Evolutionary conservation across 1,140 invertebrate species (phyloP).

Genomic region (Goniozus legneri): DNA sequence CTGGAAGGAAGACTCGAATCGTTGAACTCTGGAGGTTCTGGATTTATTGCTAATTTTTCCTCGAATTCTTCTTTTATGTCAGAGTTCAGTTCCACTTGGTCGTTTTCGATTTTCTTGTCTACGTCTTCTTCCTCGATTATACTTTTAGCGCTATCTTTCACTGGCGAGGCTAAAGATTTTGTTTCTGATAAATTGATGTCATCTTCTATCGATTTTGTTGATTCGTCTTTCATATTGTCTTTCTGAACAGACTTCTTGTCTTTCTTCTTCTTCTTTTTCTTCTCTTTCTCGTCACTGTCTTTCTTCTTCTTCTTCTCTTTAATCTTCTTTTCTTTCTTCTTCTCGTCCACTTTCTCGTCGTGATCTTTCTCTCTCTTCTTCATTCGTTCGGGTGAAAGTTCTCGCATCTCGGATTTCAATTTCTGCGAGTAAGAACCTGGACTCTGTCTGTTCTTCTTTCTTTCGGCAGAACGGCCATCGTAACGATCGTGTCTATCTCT

Average conservation of each 20-base stretch:
- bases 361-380: slow-evolving; percentile 52
- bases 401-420: slow-evolving; percentile 34
- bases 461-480: slow-evolving; percentile 39
- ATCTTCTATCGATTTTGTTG: slow-evolving; percentile 18
- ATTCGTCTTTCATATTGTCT: slow-evolving; percentile 48
- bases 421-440: slow-evolving; percentile 38
- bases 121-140: slow-evolving; percentile 19
- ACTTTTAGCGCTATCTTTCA: slow-evolving; percentile 7
- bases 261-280: slow-evolving; percentile 54
- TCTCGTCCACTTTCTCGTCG: slow-evolving; percentile 43
- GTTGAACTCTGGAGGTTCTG: slow-evolving; percentile 42
- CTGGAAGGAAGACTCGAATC: slow-evolving; percentile 16
- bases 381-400: slow-evolving; percentile 42
- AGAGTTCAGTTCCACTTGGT: slow-evolving; percentile 20
- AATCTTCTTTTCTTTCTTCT: slow-evolving; percentile 55
- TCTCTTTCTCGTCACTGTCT: slow-evolving; percentile 52
- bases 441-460: slow-evolving; percentile 40
- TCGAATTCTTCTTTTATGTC: slow-evolving; percentile 38
- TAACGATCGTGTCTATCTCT: slow-evolving; percentile 46
- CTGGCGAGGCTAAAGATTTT: slow-evolving; percentile 12
- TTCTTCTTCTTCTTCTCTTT: slow-evolving; percentile 58
- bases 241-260: slow-evolving; percentile 49
- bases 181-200: slow-evolving; percentile 15
- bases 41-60: slow-evolving; percentile 47
- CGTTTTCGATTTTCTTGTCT: slow-evolving; percentile 23